phyloP scores from a whole-genome alignment of 2,113 vertebrate species.

The Onychostruthus taczanowskii region DNA sequence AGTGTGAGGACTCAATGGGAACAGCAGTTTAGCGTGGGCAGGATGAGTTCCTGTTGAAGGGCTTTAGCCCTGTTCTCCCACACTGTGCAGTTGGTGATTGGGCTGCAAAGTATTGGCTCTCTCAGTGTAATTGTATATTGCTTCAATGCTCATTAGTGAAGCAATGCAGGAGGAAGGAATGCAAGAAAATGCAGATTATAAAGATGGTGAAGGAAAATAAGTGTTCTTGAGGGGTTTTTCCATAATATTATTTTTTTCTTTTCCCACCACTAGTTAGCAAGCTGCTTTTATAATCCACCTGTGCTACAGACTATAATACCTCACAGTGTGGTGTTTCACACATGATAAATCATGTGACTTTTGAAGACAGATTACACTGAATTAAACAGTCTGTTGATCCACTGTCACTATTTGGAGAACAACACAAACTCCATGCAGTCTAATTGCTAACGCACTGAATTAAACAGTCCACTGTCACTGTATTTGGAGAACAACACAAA shows the following conservation, averaged over 20 bases:
- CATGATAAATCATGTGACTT: background rate
- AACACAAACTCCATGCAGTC: background rate
- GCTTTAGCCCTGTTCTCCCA: background rate
- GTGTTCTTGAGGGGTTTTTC: background rate
- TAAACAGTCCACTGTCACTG: rapidly evolving
- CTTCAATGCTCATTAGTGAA: background rate
- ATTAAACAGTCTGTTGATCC: background rate
- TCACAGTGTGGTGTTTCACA: background rate
- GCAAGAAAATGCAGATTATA: background rate
- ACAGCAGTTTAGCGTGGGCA: background rate
- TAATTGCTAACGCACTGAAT: background rate
- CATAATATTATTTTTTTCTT: background rate
- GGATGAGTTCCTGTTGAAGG: background rate
- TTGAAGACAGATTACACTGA: background rate
- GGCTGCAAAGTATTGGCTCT: background rate
- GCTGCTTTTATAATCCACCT: background rate
- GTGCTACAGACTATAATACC: background rate
- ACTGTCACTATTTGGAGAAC: background rate
- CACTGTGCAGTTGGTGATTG: background rate
- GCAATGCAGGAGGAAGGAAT: background rate
- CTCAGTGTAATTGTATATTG: background rate
- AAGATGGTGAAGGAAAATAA: background rate
- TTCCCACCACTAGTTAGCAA: background rate
- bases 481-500: background rate
- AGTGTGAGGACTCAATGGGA: background rate